Evolutionary conservation across 2,888 invertebrate genomes (phyloP).

Genomic region (Lamellibrachia satsuma): DNA sequence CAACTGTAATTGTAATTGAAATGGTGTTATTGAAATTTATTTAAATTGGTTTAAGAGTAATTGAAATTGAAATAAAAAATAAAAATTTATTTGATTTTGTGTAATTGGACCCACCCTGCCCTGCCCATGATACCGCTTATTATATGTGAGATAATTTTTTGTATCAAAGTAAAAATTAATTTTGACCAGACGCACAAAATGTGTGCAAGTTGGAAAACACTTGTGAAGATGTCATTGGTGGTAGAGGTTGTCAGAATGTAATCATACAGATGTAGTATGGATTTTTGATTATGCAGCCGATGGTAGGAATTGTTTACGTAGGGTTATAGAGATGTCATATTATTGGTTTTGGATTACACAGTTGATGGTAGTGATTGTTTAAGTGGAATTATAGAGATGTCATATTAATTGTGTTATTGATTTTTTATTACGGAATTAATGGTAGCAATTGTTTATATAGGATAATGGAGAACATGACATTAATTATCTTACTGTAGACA

Average conservation of each 20-base stretch:
- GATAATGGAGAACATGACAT: not conserved
- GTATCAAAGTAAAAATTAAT: no score
- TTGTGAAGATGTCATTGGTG: not conserved
- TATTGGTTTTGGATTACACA: not conserved
- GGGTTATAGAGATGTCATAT: not conserved
- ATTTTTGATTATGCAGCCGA: not conserved
- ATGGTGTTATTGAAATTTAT: conserved; percentile 12
- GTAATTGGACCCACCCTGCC: no score
- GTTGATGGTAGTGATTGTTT: not conserved
- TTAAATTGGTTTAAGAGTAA: no score
- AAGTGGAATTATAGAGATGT: not conserved
- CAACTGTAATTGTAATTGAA: not conserved
- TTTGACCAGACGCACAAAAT: no score
- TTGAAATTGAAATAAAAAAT: no score
- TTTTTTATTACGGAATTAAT: not conserved
- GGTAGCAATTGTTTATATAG: not conserved
- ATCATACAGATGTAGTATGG: not conserved
- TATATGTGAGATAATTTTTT: no score
- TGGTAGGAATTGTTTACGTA: not conserved
- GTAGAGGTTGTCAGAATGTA: not conserved
- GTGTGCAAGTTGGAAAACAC: no score
- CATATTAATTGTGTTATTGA: conserved; percentile 12
- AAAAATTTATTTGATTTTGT: no score
- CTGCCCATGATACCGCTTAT: no score
- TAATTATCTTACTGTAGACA: not conserved